A percentile compares a stretch with the other conserved stretches of the same genome.
These are phyloP conservation scores for Lepus americanus DNA, from an alignment of 2,113 vertebrate genomes.

Conservation along the genomic window DNA sequence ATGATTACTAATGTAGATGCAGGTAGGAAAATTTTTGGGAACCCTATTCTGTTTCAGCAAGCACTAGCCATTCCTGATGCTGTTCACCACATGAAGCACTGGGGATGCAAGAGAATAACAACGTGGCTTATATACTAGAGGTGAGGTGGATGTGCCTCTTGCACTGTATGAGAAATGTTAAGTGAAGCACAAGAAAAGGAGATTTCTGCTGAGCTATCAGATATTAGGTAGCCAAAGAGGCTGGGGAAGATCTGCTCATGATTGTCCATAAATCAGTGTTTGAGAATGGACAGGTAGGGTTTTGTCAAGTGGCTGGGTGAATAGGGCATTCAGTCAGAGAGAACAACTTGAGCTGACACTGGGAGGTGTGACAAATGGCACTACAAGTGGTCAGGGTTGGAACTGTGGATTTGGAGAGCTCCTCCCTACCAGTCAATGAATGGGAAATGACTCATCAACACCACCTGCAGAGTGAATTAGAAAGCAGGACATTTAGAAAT, in stretches of 20 bases:
- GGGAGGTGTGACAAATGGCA: fast-evolving
- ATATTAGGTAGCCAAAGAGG: neutral
- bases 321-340: neutral
- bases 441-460: neutral
- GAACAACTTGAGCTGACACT: neutral
- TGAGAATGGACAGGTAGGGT: neutral
- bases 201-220: neutral
- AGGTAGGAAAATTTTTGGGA: neutral
- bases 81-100: neutral
- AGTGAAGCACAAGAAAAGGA: neutral
- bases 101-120: neutral
- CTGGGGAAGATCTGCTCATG: neutral
- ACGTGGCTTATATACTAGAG: neutral
- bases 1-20: neutral
- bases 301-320: neutral
- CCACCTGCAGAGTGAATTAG: neutral
- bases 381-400: neutral
- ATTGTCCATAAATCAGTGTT: neutral
- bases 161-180: neutral
- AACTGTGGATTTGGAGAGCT: neutral
- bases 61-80: neutral
- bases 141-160: neutral
- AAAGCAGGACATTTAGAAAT: constrained; percentile 25
- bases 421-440: too few relatives aligned
- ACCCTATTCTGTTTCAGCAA: neutral